Conservation (phyloP, 2,888 invertebrate genomes). For the Eustalomyia histrio region DNA sequence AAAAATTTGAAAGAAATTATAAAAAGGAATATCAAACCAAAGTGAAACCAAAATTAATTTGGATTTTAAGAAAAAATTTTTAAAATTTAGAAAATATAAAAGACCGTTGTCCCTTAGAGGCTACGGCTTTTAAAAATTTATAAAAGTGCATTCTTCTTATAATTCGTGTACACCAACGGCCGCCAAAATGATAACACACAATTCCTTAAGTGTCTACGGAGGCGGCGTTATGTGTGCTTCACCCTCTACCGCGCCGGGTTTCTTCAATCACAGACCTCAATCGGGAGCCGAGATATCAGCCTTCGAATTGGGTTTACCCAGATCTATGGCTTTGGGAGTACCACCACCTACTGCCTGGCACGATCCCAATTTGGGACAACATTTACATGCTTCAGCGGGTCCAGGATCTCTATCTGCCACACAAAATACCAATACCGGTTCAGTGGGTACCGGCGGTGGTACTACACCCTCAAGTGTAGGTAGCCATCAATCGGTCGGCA, state of each 20-base stretch:
- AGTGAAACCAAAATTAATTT: constrained; percentile 56
- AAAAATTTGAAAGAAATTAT: constrained; percentile 49
- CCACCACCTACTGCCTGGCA: constrained; percentile 82
- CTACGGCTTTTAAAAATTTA: constrained; percentile 65
- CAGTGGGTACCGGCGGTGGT: constrained; percentile 78
- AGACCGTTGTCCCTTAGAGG: constrained; percentile 63
- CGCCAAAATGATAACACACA: constrained; percentile 80
- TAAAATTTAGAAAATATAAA: constrained; percentile 31
- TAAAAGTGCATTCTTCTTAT: constrained; percentile 74
- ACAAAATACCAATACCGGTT: constrained; percentile 66
- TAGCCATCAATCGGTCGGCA: constrained; percentile 76
- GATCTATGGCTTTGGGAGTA: constrained; percentile 83
- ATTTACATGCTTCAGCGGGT: constrained; percentile 79
- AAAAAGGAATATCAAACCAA: constrained; percentile 39
- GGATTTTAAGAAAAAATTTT: constrained; percentile 50
- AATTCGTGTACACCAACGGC: constrained; percentile 76
- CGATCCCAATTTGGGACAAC: constrained; percentile 80
- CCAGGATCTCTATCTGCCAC: constrained; percentile 73
- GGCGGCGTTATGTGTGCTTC: constrained; percentile 80
- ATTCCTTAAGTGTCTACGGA: constrained; percentile 80
- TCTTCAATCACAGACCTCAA: constrained; percentile 79
- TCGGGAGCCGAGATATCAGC: constrained; percentile 79
- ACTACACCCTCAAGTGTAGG: constrained; percentile 78
- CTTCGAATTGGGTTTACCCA: constrained; percentile 80
- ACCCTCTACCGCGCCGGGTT: constrained; percentile 80